Base-by-base conservation (phyloP, 2,797 vertebrate species). In the Mormyrus hasselquistii region DNA sequence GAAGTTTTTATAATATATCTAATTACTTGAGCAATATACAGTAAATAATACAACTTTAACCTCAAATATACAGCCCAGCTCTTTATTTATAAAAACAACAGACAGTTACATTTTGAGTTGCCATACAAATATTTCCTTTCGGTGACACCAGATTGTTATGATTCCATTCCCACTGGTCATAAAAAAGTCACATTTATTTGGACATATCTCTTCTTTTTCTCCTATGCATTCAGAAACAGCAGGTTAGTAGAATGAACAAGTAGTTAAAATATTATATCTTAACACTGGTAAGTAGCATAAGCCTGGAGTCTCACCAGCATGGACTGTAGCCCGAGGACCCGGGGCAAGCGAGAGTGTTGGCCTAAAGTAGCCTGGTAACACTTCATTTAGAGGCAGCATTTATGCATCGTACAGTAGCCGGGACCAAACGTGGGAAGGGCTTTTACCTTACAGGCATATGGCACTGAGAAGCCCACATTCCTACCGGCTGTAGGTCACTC, bases 151-250 rank as follows among this genome's bases (percentile, higher is more conserved):
- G 16, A 87, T 50, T 87, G 87, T 90, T 92, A 92, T 92, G 92
- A 91, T 91, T 88, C 89, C 90, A 89, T 93, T 92, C 91, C 90
- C 90, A 88, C 3, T 90, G 50, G 88, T 50, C 41, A 8, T 47
- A n/a, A 82, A 85, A 85, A 93, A 94, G 93, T 90, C 91, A 92
- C 92, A 95, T 96, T 96, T 96, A 95, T 94, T 93, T 96, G 95
- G 95, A 93, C 94, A 95, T 96, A 93, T 96, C 93, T 96, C 93
- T 96, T 96, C 93, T 95, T 96, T 94, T 96, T 87, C 92, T 90
- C 95, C 95, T 93, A 96, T 91, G 93, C 93, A 96, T 96, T 97
- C 95, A 97, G 96, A 97, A 94, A 96, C 93, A 94, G 96, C 93
- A 97, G 96, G 96, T 97, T 96, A 97, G 96, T 97, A 96, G 92